Evolutionary conservation across 2,113 vertebrate species (phyloP), one percentile per base, ranked within the genome.

Genomic region (Trematomus loennbergii): DNA sequence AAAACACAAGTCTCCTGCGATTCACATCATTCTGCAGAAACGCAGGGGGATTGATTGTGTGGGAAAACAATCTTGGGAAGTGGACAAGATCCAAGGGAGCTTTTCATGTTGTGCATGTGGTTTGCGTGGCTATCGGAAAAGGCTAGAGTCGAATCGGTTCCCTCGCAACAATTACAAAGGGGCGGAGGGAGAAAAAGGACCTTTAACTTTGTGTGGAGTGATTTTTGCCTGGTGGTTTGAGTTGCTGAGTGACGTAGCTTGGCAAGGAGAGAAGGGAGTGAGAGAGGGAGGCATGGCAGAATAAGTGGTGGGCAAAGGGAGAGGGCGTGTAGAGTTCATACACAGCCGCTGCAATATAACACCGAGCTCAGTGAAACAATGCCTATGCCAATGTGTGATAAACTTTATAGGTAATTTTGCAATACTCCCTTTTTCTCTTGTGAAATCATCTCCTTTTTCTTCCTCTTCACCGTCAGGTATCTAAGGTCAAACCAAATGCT

Each of bases 21-120:
- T 70, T 90, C 57, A 10, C 67, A 83, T 88, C 69, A 72, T 73
- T 67, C 60, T 63, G 63, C 54, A 18, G 58, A 60, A 68, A 67
- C 58, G 46, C 72, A 40, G 58, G 36, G 57, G 86, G 58, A 85
- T 61, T 72, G 78, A 88, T 85, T 82, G 86, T 88, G 90, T 89
- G 90, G 86, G 87, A 87, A 89, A 87, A 85, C 76, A 74, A 82
- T 87, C 82, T 82, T 84, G 87, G 88, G 75, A 74, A 85, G 79
- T 73, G 40, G 40, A 78, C 36, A 25, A 46, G 36, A 18, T 84
- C 64, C 29, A 59, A 45, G 25, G 67, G 46, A 2, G 22, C 25
- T 69, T 78, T 79, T 55, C 18, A 64, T 82, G 46, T 71, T 71
- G 66, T 79, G 63, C 50, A 63, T 86, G 78, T 10, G 59, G 81